Percentiles rank a stretch among this genome's conserved stretches.
Conservation (phyloP, 2,113 vertebrate genomes). For the Asarcornis scutulata region DNA sequence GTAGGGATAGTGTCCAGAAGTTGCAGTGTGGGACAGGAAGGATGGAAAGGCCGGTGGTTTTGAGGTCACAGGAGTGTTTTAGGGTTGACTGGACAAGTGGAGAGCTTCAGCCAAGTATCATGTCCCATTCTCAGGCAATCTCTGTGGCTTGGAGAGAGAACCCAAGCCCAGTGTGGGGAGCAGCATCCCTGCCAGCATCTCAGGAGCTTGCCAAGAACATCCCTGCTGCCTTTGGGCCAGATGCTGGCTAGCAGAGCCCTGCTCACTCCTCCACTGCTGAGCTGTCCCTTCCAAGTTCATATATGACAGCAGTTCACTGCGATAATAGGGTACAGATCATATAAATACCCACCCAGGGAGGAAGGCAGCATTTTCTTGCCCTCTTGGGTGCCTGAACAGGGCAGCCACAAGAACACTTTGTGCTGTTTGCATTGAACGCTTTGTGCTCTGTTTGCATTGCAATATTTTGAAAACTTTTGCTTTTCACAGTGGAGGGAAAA, state of each 20-base stretch:
- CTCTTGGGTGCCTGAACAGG: background rate
- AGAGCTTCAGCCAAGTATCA: background rate
- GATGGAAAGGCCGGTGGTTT: background rate
- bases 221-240: background rate
- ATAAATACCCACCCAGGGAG: background rate
- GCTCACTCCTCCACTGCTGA: background rate
- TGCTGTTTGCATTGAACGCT: background rate
- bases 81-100: background rate
- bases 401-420: rapidly evolving
- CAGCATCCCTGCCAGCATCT: background rate
- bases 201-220: background rate
- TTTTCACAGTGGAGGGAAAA: background rate
- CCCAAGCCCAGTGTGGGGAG: background rate
- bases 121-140: background rate
- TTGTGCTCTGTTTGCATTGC: background rate
- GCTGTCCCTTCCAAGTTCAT: background rate
- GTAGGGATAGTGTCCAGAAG: background rate
- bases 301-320: background rate
- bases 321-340: background rate
- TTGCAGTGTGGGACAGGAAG: background rate
- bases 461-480: background rate
- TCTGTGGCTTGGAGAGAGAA: background rate
- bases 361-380: background rate
- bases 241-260: background rate
- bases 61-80: background rate